Evolutionary conservation across 37 sponge, comb jelly and placozoan genomes (phyloP).

Genomic region (Chondrilla cf. caribensis): DNA sequence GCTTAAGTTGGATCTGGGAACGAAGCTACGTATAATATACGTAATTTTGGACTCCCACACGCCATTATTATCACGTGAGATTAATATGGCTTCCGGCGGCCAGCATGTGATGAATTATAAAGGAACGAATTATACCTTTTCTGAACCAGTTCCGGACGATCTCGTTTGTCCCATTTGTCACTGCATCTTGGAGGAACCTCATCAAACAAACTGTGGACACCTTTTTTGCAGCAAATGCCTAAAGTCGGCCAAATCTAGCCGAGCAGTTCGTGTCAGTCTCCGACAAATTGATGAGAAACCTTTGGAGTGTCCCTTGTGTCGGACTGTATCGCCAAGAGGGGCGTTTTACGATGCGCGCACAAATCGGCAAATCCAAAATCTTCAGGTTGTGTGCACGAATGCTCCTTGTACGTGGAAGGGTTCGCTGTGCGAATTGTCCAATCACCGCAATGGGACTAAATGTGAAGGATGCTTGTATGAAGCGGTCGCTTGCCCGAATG

Average conservation of each 20-base stretch:
- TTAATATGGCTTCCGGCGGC: too few species aligned
- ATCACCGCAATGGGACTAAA: not conserved
- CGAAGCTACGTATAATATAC: too few species aligned
- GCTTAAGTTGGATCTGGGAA: too few species aligned
- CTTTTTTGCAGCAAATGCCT: not conserved
- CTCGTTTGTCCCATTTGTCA: not conserved
- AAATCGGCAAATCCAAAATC: not conserved
- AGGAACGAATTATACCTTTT: too few species aligned
- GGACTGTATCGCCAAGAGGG: too few species aligned
- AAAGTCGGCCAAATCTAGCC: too few species aligned
- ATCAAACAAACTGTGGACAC: not conserved
- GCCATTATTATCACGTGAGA: too few species aligned
- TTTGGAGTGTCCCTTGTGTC: not conserved
- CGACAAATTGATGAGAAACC: too few species aligned
- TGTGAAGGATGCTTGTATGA: not conserved
- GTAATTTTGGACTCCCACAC: too few species aligned
- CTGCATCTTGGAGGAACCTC: not conserved
- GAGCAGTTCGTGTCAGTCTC: too few species aligned
- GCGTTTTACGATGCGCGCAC: not conserved
- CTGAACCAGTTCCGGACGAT: not conserved
- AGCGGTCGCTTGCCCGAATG: not conserved
- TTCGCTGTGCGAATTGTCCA: not conserved
- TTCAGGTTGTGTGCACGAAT: not conserved
- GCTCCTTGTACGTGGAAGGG: not conserved
- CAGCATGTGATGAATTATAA: too few species aligned